phyloP scores from a whole-genome alignment of 1,140 invertebrate genomes.

The Gonatopus flavifemur region DNA sequence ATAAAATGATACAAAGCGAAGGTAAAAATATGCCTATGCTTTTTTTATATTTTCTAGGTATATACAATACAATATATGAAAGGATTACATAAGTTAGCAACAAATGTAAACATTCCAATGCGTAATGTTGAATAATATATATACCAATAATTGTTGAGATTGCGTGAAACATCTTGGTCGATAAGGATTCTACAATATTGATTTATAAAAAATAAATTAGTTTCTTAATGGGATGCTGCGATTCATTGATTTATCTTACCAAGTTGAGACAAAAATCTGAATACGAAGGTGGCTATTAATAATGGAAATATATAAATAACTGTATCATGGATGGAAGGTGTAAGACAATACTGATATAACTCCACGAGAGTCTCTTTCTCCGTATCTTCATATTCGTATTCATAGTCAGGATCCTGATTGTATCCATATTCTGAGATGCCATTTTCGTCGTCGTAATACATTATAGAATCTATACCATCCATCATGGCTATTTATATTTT shows the following conservation, averaged over 20 bases:
- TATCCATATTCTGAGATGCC: slow-evolving; percentile 36
- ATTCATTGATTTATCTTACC: slow-evolving; percentile 26
- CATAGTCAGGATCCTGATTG: slow-evolving; percentile 33
- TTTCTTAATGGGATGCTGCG: not conserved
- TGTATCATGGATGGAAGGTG: slow-evolving; percentile 41
- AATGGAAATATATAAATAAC: slow-evolving; percentile 41
- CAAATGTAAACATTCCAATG: slow-evolving; percentile 42
- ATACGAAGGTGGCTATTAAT: slow-evolving; percentile 34
- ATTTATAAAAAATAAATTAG: not conserved
- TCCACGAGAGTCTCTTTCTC: slow-evolving; percentile 39
- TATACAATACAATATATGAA: slow-evolving; percentile 40
- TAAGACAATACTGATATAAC: slow-evolving; percentile 43
- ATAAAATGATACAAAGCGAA: slow-evolving; percentile 45
- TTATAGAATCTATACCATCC: slow-evolving; percentile 32
- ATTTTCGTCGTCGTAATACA: slow-evolving; percentile 40
- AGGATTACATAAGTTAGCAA: slow-evolving; percentile 37
- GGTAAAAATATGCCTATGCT: slow-evolving; percentile 39
- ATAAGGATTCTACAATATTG: slow-evolving; percentile 29
- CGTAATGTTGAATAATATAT: slow-evolving; percentile 44
- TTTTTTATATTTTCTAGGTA: slow-evolving; percentile 30
- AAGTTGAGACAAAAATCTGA: slow-evolving; percentile 39
- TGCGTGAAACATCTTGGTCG: slow-evolving; percentile 35
- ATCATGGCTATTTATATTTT: slow-evolving; percentile 10
- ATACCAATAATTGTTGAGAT: slow-evolving; percentile 42
- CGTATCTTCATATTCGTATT: slow-evolving; percentile 39